Evolutionary conservation across 2,888 invertebrate genomes (phyloP).

Genomic region (Epinotia demarniana): DNA sequence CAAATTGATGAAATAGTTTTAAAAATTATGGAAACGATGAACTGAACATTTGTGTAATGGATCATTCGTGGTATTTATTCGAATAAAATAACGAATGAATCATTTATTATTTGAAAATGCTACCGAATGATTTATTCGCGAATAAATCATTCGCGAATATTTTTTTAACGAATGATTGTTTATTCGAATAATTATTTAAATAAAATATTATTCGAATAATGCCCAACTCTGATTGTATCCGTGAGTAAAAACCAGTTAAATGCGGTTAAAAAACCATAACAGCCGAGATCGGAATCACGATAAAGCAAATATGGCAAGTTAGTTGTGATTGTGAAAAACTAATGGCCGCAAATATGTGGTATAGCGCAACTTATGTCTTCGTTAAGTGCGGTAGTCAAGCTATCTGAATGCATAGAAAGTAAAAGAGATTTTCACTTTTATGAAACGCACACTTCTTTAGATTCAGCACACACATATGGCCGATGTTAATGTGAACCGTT

Average conservation of each 20-base stretch:
- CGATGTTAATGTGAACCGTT: slow-evolving; percentile 19
- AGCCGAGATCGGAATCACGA: slow-evolving; percentile 37
- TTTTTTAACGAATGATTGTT: too few species aligned
- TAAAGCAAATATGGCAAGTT: slow-evolving; percentile 31
- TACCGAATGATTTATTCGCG: too few species aligned
- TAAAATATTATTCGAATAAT: too few species aligned
- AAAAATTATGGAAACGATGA: too few species aligned
- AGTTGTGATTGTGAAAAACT: slow-evolving; percentile 20
- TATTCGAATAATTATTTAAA: too few species aligned
- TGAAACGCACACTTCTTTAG: slow-evolving; percentile 26
- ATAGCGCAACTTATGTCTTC: slow-evolving; percentile 20
- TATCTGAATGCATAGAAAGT: slow-evolving; percentile 44
- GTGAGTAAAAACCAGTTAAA: slow-evolving; percentile 55
- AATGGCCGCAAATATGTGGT: slow-evolving; percentile 32
- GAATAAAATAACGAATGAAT: too few species aligned
- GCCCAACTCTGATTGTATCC: too few species aligned
- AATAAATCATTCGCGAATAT: too few species aligned
- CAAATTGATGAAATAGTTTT: too few species aligned
- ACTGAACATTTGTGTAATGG: too few species aligned
- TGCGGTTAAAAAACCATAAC: slow-evolving; percentile 52
- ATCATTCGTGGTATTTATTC: too few species aligned
- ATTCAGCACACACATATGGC: slow-evolving; percentile 25
- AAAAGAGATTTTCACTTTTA: slow-evolving; percentile 43
- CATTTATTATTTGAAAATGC: too few species aligned
- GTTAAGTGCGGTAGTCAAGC: slow-evolving; percentile 19